Evolutionary conservation across 2,888 invertebrate genomes (phyloP).

Genomic region (Drosophila leonis): DNA sequence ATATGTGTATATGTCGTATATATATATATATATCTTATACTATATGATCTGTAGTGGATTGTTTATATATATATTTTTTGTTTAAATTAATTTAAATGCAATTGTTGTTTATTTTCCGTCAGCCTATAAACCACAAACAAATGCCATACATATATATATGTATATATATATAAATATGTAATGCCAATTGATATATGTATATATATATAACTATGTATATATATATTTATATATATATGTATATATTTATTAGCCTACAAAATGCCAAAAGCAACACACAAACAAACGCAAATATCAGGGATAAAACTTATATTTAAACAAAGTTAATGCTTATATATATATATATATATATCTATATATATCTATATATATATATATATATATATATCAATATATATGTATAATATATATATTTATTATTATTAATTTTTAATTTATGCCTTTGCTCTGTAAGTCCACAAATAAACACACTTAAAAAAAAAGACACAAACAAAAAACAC

Average conservation of each 20-base stretch:
- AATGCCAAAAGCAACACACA: conserved; percentile 61
- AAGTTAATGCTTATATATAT: conserved; percentile 11
- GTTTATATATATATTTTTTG: conserved; percentile 32
- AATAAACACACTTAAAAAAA: conserved; percentile 27
- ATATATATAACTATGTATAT: conserved; percentile 24
- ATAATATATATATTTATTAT: conserved; percentile 44
- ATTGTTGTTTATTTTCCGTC: conserved; percentile 41
- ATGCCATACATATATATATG: conserved; percentile 63
- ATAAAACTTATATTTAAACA: conserved; percentile 49
- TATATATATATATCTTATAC: conserved; percentile 4
- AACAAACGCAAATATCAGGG: conserved; percentile 62
- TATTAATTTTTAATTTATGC: conserved; percentile 50
- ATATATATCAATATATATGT: conserved; percentile 16
- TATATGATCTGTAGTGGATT: conserved; percentile 35
- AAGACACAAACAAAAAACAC: conserved; percentile 5
- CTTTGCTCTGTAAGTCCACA: conserved; percentile 25
- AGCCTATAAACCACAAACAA: conserved; percentile 39
- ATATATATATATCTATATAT: conserved; percentile 16
- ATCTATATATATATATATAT: conserved; percentile 11
- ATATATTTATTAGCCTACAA: conserved; percentile 50
- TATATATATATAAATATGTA: conserved; percentile 20
- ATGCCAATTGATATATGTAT: conserved; percentile 9
- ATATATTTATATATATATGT: conserved; percentile 41
- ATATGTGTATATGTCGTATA: neutral
- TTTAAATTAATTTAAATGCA: conserved; percentile 17